These are phyloP conservation scores for Syncerus caffer DNA, from an alignment of 2,797 vertebrate species.

Conservation along the genomic window DNA sequence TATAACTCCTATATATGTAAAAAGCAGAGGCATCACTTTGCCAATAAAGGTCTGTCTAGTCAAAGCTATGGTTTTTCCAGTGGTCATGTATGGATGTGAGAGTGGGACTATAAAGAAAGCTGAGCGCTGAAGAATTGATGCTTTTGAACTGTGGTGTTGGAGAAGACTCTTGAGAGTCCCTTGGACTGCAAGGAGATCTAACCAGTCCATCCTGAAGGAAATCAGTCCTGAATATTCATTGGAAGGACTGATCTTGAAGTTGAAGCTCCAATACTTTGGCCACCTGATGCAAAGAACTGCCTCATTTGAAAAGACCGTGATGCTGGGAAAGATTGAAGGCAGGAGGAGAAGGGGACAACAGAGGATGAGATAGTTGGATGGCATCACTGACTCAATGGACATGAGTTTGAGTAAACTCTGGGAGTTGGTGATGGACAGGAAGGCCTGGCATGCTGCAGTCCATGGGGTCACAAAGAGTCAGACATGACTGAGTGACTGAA, in stretches of 20 bases:
- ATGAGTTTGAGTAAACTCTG: neutral
- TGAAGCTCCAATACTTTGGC: neutral
- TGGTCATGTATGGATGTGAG: neutral
- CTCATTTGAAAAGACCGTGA: neutral
- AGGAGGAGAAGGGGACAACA: neutral
- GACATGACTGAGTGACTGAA: neutral
- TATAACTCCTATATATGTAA: too few relatives aligned
- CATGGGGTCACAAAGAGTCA: neutral
- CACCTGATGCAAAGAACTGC: fast-evolving
- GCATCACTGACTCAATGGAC: neutral
- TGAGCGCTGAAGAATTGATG: neutral
- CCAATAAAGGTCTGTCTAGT: neutral
- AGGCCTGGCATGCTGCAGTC: neutral
- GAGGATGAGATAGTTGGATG: neutral
- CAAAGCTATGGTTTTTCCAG: neutral
- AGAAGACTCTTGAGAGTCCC: neutral
- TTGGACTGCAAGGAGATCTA: neutral
- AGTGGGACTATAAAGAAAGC: neutral
- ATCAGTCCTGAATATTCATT: neutral
- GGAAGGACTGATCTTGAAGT: neutral
- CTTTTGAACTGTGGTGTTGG: neutral
- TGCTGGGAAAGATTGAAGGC: neutral
- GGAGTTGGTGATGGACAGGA: neutral
- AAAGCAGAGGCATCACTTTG: neutral
- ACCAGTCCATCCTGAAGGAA: neutral